A percentile compares a stretch with the other conserved stretches of the same genome.
Conservation (phyloP, 64 coral and sea anemone genomes). For the Pachyseris speciosa region DNA sequence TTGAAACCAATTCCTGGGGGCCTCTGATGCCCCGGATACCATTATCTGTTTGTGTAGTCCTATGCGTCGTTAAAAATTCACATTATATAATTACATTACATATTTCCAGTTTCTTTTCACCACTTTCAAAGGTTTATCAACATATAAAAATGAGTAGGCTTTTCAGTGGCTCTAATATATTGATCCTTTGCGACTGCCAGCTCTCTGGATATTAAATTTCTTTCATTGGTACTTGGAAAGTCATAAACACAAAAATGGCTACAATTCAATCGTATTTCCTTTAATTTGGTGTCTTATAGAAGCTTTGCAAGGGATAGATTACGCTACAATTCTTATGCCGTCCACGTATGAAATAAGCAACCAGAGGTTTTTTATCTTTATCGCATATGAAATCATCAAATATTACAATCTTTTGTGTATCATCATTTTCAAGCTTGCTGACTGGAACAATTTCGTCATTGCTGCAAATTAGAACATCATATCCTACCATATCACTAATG, state of each 20-base stretch:
- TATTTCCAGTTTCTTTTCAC: constrained; percentile 21
- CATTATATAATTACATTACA: constrained; percentile 2
- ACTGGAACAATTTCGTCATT: neutral
- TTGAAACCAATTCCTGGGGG: too few relatives aligned
- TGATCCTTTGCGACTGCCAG: neutral
- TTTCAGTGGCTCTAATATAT: neutral
- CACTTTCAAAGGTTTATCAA: neutral
- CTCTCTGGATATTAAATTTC: neutral
- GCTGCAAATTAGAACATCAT: neutral
- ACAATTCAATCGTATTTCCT: neutral
- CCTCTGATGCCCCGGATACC: too few relatives aligned
- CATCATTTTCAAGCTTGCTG: neutral
- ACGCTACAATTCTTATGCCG: constrained; percentile 7
- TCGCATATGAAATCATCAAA: neutral
- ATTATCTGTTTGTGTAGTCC: too few relatives aligned
- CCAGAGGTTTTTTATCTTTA: neutral
- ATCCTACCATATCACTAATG: neutral
- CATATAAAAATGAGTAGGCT: constrained; percentile 30
- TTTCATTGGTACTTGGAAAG: neutral
- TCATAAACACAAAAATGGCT: constrained; percentile 6
- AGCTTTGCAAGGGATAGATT: too few relatives aligned
- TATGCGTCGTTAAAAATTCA: neutral
- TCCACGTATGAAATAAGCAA: constrained; percentile 20
- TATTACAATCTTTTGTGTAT: neutral
- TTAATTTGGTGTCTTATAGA: too few relatives aligned